These are phyloP conservation scores for Bolinopsis microptera DNA, from an alignment of 37 sponge, comb jelly and placozoan genomes.

Conservation along the genomic window DNA sequence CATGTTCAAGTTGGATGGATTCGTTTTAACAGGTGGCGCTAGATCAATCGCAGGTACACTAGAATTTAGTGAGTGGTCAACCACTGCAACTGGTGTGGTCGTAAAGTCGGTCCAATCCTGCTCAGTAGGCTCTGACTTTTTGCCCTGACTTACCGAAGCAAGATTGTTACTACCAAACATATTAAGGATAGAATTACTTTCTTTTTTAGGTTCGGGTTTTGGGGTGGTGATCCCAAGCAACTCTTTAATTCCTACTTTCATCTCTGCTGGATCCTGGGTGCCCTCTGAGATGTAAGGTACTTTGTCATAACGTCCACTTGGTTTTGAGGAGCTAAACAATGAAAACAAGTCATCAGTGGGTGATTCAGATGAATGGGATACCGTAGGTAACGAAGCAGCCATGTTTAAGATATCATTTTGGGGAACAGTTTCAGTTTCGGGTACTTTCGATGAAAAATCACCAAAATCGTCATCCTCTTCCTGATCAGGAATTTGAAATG, in stretches of 20 bases:
- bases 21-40: too few species aligned
- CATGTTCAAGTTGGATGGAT: background rate
- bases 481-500: background rate
- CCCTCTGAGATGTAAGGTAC: background rate
- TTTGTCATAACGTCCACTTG: background rate
- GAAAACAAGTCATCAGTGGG: background rate
- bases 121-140: background rate
- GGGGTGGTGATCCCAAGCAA: background rate
- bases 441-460: background rate
- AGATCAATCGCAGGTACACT: too few species aligned
- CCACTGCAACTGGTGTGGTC: background rate
- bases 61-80: background rate
- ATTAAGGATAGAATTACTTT: background rate
- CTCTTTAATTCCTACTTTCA: background rate
- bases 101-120: slow-evolving; percentile 34
- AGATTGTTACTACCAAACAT: background rate
- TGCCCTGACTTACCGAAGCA: background rate
- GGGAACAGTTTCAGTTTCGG: background rate
- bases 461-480: slow-evolving; percentile 6
- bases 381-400: background rate
- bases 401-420: background rate
- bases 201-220: background rate
- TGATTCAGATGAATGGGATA: background rate
- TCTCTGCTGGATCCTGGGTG: background rate
- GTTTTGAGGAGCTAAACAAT: background rate